Evolutionary conservation across 1,140 invertebrate species (phyloP).

Genomic region (Eulimnadia texana): DNA sequence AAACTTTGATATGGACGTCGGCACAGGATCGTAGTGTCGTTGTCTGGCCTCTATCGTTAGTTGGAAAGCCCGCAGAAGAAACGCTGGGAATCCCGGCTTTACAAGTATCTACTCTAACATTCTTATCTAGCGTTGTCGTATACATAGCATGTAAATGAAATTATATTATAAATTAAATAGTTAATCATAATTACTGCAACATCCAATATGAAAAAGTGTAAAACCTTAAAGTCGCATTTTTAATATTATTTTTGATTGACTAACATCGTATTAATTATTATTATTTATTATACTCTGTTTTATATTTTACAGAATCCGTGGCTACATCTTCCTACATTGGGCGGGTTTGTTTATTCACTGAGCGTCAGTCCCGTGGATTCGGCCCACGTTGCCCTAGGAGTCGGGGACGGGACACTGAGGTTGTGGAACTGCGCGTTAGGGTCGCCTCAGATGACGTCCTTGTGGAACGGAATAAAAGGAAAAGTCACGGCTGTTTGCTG

Average conservation of each 20-base stretch:
- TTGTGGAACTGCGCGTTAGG: slow-evolving; percentile 47
- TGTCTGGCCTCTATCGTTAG: slow-evolving; percentile 26
- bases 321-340: slow-evolving; percentile 41
- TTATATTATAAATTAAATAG: too few species aligned
- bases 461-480: slow-evolving; percentile 53
- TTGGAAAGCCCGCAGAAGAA: not conserved
- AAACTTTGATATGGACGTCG: slow-evolving; percentile 36
- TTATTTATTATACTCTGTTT: slow-evolving; percentile 29
- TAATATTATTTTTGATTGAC: too few species aligned
- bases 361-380: slow-evolving; percentile 52
- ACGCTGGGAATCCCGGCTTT: not conserved
- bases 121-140: too few species aligned
- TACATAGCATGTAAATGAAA: too few species aligned
- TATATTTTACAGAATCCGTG: slow-evolving; percentile 25
- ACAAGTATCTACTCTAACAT: too few species aligned
- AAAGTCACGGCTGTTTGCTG: slow-evolving; percentile 36
- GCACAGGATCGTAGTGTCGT: slow-evolving; percentile 47
- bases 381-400: slow-evolving; percentile 43
- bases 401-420: slow-evolving; percentile 50
- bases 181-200: too few species aligned
- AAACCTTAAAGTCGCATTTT: too few species aligned
- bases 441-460: slow-evolving; percentile 32
- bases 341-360: slow-evolving; percentile 47
- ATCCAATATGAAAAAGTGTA: too few species aligned
- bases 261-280: too few species aligned